Base-by-base conservation (phyloP, 1,140 invertebrate species). In the Ptiloglossa arizonensis region DNA sequence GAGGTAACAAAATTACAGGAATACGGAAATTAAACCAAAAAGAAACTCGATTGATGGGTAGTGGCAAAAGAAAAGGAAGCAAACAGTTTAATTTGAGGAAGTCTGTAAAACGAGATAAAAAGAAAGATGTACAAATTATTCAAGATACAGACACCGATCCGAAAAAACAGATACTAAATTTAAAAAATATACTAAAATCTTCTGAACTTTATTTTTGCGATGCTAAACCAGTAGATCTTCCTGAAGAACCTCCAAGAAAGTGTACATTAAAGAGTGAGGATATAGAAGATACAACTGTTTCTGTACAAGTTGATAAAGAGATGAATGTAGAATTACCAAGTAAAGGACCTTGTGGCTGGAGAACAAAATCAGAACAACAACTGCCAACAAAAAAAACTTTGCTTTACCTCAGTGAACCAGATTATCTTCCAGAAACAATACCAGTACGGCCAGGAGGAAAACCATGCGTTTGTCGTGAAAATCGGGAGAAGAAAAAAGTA, bases 391-490 rank as follows among this genome's bases (percentile, higher is more conserved):
- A 88, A 15, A 87, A 87, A 19, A 91, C 87, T 24, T 59, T 90
- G 5, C 66, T 76, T 1, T 87, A 90, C 41, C 79, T 90, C 0
- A 75, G 57, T 1, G 86, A 89, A 27, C 86, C 80, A 2, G 69
- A 83, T 17, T 69, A 81, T 59, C 86, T 83, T 9, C 24, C 85
- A 17, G 86, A 87, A 48, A 82, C 32, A 17, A 41, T 90, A 8
- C 32, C 83, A 1, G 67, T 87, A 17, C 70, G 76, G 2, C 59
- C 79, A 22, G 89, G 86, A 8, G 89, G 87, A 22, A 81, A 79
- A 57, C 67, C 86, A 5, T 91, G 90, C 29, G 0, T 63, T 19
- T 91, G 90, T 76, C 87, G 89, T 0, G 87, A 90, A 35, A 90
- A 87, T 38, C 82, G 86, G 29, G 87, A 82, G 1, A 89, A 85